Evolutionary conservation across 2,888 invertebrate genomes (phyloP).

Genomic region (Gymnosoma rotundatum): DNA sequence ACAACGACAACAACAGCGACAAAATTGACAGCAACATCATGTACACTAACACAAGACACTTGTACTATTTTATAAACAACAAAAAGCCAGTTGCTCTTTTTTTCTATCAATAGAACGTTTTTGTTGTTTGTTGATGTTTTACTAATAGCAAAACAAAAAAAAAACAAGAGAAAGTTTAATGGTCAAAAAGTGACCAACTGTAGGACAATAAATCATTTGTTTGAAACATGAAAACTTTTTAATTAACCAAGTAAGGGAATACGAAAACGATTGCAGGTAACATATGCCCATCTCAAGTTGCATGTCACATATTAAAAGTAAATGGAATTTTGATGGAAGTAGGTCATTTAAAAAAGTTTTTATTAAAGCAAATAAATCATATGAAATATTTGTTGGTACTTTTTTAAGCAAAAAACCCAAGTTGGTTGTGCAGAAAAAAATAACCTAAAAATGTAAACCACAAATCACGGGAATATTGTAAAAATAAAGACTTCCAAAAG

Average conservation of each 20-base stretch:
- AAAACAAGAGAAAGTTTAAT: neutral
- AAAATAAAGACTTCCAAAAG: neutral
- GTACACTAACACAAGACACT: slow-evolving; percentile 21
- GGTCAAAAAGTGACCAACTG: neutral
- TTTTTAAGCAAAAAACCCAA: neutral
- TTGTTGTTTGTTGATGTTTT: slow-evolving; percentile 4
- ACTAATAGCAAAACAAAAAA: neutral
- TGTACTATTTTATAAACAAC: slow-evolving; percentile 39
- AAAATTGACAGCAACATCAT: slow-evolving; percentile 17
- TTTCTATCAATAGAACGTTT: neutral
- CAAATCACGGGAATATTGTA: neutral
- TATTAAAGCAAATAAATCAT: slow-evolving; percentile 1
- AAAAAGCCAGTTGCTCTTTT: slow-evolving; percentile 40
- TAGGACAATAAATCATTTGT: slow-evolving; percentile 18
- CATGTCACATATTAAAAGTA: neutral
- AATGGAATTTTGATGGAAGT: neutral
- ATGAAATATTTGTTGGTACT: neutral
- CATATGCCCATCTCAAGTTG: neutral
- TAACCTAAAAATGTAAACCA: neutral
- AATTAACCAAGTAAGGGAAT: slow-evolving; percentile 16
- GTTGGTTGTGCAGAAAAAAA: neutral
- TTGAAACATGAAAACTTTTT: slow-evolving; percentile 33
- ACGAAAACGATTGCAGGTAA: neutral
- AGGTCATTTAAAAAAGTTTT: slow-evolving; percentile 20
- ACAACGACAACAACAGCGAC: neutral